Percentiles rank a stretch among this genome's conserved stretches.
These are phyloP conservation scores for Peromyscus californicus DNA, from an alignment of 2,113 vertebrate species.

Conservation along the genomic window DNA sequence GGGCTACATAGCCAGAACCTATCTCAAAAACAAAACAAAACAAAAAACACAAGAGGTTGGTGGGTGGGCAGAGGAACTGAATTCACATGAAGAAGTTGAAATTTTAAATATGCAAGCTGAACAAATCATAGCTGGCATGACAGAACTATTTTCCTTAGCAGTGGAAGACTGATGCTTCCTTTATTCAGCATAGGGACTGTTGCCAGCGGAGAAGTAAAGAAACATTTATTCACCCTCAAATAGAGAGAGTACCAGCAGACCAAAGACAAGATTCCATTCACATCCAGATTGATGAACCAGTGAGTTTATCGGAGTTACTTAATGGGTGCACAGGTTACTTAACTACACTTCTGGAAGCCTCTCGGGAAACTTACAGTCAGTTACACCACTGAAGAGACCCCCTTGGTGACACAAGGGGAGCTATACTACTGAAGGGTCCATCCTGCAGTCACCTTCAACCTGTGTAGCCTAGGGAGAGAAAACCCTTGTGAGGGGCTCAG, in stretches of 20 bases:
- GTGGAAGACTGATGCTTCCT: neutral
- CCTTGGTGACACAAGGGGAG: neutral
- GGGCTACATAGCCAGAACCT: too few relatives aligned
- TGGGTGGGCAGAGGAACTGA: neutral
- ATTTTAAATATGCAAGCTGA: slow-evolving; percentile 64
- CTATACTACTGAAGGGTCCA: neutral
- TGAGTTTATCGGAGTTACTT: neutral
- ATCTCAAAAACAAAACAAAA: too few relatives aligned
- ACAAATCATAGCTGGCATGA: slow-evolving; percentile 47
- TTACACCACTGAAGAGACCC: neutral
- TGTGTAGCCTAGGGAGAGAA: neutral
- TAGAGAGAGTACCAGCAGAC: neutral
- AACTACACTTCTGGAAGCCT: neutral
- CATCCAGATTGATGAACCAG: neutral
- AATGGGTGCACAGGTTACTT: neutral
- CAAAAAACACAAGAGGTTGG: too few relatives aligned
- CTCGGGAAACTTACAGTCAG: neutral
- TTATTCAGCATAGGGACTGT: neutral
- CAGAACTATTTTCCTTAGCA: slow-evolving; percentile 57
- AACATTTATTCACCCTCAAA: neutral
- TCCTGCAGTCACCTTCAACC: neutral
- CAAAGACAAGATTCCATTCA: neutral
- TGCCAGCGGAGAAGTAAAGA: neutral
- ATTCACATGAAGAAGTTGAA: slow-evolving; percentile 35
- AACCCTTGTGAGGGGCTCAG: neutral